Evolutionary conservation across 2,113 vertebrate genomes (phyloP).

Genomic region (Parotia lawesii): DNA sequence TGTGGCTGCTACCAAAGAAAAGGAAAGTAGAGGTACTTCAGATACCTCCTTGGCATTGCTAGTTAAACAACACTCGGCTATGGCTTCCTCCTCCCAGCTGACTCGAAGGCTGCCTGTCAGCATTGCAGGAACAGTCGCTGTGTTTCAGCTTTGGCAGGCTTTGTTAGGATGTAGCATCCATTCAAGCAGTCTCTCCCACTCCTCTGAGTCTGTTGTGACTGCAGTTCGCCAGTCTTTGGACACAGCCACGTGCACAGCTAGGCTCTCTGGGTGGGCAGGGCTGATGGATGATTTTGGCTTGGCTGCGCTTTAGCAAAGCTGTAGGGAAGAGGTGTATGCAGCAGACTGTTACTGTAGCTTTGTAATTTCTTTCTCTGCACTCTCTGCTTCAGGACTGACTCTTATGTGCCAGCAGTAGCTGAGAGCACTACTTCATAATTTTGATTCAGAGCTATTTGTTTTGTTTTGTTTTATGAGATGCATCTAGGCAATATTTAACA

Average conservation of each 20-base stretch:
- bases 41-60: background rate
- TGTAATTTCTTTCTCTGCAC: background rate
- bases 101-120: background rate
- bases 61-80: background rate
- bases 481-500: background rate
- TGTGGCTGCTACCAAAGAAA: background rate
- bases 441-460: background rate
- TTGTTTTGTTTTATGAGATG: background rate
- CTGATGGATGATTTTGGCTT: background rate
- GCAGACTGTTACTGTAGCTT: background rate
- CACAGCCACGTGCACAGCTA: background rate
- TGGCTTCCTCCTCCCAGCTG: background rate
- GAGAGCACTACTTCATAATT: background rate
- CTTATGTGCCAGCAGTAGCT: background rate
- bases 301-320: background rate
- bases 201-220: background rate
- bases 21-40: background rate
- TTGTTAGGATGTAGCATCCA: fast-evolving
- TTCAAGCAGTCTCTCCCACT: background rate
- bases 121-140: background rate
- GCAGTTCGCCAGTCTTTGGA: background rate
- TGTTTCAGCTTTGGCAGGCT: background rate
- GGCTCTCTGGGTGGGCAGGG: background rate
- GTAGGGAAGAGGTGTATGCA: background rate
- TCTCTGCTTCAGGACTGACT: background rate